Percentiles rank a stretch among this genome's conserved stretches.
These are phyloP conservation scores for Paratrypauchen microcephalus DNA, from an alignment of 2,797 vertebrate species.

Conservation along the genomic window DNA sequence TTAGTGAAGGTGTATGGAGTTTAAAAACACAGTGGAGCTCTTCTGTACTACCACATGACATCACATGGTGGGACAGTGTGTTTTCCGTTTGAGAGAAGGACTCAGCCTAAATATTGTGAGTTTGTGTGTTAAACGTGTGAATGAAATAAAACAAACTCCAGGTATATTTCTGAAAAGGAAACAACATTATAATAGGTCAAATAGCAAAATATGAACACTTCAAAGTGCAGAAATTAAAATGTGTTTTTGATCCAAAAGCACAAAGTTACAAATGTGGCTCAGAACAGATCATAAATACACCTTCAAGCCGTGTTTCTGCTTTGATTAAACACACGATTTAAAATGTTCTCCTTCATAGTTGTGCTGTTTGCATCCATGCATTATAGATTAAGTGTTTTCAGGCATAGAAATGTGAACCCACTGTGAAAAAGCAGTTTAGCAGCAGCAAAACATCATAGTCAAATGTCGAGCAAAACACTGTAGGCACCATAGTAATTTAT, in stretches of 20 bases:
- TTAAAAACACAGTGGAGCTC: no score
- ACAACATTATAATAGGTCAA: no score
- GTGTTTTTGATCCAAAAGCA: constrained; percentile 17
- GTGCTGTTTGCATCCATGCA: constrained; percentile 6
- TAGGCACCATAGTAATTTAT: background rate
- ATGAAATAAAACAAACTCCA: no score
- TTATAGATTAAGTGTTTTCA: constrained; percentile 19
- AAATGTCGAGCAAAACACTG: constrained; percentile 31
- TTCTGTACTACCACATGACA: no score
- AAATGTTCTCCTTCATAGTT: background rate
- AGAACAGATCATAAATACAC: constrained; percentile 15
- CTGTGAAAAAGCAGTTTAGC: constrained; percentile 2
- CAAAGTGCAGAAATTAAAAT: constrained; percentile 24
- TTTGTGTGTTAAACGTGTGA: no score
- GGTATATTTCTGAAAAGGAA: no score
- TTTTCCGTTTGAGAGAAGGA: no score
- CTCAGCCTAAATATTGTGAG: no score
- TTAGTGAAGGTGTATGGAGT: no score
- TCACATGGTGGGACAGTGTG: no score
- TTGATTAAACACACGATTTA: constrained; percentile 19
- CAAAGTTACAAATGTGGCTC: constrained; percentile 14
- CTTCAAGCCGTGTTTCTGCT: constrained; percentile 5
- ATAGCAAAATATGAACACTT: no score
- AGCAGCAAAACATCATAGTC: background rate
- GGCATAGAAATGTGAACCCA: background rate